A percentile compares a stretch with the other conserved stretches of the same genome.
Conservation (phyloP, 2,888 invertebrate genomes). For the Petrolisthes manimaculis region DNA sequence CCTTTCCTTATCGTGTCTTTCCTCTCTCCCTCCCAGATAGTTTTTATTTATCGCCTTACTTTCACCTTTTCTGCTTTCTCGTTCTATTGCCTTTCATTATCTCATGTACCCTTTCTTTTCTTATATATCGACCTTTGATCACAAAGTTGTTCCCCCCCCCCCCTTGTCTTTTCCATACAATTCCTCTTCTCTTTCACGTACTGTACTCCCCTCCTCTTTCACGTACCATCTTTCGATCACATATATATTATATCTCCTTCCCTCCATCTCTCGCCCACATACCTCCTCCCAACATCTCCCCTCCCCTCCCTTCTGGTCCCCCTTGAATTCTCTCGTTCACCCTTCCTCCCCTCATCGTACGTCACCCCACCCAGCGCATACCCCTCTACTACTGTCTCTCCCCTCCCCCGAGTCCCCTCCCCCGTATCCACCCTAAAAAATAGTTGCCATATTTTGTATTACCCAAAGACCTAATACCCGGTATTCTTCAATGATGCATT, state of each 20-base stretch:
- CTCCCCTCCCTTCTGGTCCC: conserved; percentile 14
- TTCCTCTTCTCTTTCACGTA: background rate
- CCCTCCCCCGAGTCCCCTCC: background rate
- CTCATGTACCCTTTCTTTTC: conserved; percentile 19
- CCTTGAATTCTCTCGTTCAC: background rate
- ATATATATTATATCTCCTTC: background rate
- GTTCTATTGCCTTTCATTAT: conserved; percentile 14
- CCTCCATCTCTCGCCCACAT: background rate
- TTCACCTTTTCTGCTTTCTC: background rate
- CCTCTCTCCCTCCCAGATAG: background rate
- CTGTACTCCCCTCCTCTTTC: background rate
- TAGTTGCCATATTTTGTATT: background rate
- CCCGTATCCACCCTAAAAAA: background rate
- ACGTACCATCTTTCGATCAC: background rate
- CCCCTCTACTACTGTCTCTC: background rate
- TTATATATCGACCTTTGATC: background rate
- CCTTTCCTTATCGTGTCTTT: background rate
- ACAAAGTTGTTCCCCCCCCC: background rate
- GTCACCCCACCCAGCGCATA: background rate
- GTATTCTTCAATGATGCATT: no score
- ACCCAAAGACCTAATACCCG: background rate
- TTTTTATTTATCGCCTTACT: background rate
- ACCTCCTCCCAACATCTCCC: background rate
- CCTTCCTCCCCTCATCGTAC: background rate
- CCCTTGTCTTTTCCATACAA: background rate